These are phyloP conservation scores for Tyrannus savana DNA, from an alignment of 2,113 vertebrate species.

Conservation along the genomic window DNA sequence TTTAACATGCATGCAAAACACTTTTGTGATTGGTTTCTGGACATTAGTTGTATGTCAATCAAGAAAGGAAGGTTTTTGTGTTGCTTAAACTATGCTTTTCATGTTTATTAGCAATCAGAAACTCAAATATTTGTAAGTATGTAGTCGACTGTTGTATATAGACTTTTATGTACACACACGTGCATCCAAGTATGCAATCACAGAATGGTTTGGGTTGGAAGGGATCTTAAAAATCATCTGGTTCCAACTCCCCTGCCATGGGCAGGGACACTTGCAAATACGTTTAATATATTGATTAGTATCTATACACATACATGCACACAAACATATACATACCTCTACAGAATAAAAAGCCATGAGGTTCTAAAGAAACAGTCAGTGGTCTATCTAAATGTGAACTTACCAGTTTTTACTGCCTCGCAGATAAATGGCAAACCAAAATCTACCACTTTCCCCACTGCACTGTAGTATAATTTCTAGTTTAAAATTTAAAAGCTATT, in stretches of 20 bases:
- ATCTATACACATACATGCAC: neutral
- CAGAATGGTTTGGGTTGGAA: neutral
- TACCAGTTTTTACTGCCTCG: neutral
- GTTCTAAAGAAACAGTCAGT: neutral
- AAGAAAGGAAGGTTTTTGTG: neutral
- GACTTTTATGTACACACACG: neutral
- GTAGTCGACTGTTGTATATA: neutral
- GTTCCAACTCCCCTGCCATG: neutral
- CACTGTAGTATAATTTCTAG: neutral
- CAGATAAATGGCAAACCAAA: neutral
- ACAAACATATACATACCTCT: neutral
- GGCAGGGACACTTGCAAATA: neutral
- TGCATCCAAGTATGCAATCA: neutral
- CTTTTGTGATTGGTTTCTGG: neutral
- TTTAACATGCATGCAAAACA: neutral
- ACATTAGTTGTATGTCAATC: neutral
- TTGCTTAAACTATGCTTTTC: neutral
- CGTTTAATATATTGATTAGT: neutral
- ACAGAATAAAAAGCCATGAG: neutral
- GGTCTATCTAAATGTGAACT: neutral
- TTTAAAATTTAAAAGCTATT: neutral
- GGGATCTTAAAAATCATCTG: neutral
- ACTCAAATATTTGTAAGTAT: neutral
- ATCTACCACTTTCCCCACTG: neutral
- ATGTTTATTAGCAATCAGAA: neutral